phyloP scores from a whole-genome alignment of 2,888 invertebrate species.

The Halictus quadricinctus region DNA sequence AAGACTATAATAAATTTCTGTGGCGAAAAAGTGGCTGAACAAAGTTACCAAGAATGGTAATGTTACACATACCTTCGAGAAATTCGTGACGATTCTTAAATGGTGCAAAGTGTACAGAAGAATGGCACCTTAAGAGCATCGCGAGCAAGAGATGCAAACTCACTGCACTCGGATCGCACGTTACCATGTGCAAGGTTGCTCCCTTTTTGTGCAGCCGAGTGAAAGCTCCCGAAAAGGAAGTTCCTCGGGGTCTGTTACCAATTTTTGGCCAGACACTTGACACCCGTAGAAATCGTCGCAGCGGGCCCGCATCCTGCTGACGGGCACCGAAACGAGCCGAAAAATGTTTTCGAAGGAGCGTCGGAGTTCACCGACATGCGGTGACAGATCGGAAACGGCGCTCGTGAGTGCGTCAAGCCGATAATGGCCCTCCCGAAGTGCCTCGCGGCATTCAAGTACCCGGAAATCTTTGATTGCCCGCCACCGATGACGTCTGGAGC shows the following conservation, averaged over 20 bases:
- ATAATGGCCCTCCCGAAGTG: conserved; percentile 51
- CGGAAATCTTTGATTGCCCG: conserved; percentile 74
- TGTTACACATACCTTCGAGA: background rate
- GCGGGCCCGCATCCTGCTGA: conserved; percentile 59
- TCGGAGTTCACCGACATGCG: conserved; percentile 35
- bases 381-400: conserved; percentile 68
- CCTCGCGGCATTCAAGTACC: conserved; percentile 61
- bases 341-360: conserved; percentile 28
- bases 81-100: background rate
- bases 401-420: conserved; percentile 53
- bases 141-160: background rate
- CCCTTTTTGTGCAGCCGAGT: background rate
- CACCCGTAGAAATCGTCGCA: conserved; percentile 57
- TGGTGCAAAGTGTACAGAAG: background rate
- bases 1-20: too few species aligned
- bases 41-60: background rate
- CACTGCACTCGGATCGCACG: background rate
- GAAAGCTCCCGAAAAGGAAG: conserved; percentile 39
- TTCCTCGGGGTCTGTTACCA: conserved; percentile 28
- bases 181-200: background rate
- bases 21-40: too few species aligned
- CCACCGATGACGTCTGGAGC: conserved; percentile 56
- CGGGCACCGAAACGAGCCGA: conserved; percentile 17
- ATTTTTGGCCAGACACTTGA: conserved; percentile 70
- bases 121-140: background rate